phyloP scores from a whole-genome alignment of 2,888 invertebrate genomes.

The Linnaemya vulpina region DNA sequence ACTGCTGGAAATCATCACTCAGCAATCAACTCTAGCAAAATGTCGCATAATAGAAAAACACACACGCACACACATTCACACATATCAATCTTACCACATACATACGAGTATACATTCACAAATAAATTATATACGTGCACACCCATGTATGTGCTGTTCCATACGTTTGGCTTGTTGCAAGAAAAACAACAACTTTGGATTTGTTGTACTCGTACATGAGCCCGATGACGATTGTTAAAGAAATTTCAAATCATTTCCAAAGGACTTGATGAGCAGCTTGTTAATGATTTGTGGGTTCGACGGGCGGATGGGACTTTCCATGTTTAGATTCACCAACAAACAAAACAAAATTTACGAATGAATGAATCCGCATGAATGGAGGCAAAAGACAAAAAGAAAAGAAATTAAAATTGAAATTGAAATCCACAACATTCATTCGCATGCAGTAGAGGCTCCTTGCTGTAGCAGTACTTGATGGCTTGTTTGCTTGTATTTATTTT shows the following conservation, averaged over 20 bases:
- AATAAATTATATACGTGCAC: not conserved
- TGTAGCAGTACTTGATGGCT: not conserved
- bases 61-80: conserved; percentile 14
- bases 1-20: conserved; percentile 54
- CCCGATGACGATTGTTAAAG: conserved; percentile 64
- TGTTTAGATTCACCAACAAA: conserved; percentile 55
- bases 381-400: conserved; percentile 58
- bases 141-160: conserved; percentile 17
- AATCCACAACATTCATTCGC: not conserved
- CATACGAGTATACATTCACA: not conserved
- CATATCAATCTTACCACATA: not conserved
- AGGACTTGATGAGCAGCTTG: conserved; percentile 69
- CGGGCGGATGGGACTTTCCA: conserved; percentile 16
- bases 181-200: conserved; percentile 38
- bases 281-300: conserved; percentile 67
- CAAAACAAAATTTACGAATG: conserved; percentile 66
- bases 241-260: conserved; percentile 69
- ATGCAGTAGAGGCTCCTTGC: not conserved
- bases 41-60: conserved; percentile 57
- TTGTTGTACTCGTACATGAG: conserved; percentile 23
- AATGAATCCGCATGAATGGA: conserved; percentile 62
- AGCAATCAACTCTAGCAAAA: conserved; percentile 55
- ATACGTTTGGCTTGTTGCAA: conserved; percentile 40
- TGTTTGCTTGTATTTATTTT: conserved; percentile 19
- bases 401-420: conserved; percentile 65